Base-by-base conservation (phyloP, 2,113 vertebrate genomes). In the Electrona antarctica region DNA sequence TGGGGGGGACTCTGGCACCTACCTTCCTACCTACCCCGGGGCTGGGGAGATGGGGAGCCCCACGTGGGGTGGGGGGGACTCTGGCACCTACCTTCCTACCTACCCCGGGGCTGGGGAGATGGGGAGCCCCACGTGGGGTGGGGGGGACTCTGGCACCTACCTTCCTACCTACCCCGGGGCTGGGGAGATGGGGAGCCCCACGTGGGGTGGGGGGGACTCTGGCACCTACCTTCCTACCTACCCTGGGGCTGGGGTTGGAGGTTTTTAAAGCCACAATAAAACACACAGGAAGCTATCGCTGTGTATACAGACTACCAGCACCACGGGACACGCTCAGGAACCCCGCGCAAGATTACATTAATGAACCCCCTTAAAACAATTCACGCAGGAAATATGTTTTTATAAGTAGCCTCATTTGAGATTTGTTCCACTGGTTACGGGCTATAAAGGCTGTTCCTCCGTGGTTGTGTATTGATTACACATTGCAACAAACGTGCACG, bases 321-420 rank as follows among this genome's bases (percentile, higher is more conserved):
- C 81, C 77, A 71, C 69, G 76, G 74, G 79, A 85, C 69, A 60
- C 77, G 50, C 64, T 71, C 58, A 1, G 1, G 3, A 41, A 1
- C 13, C 12, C 60, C 74, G 57, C 71, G 74, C 68, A 78, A 29
- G 72, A 73, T 61, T 57, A 21, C 67, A 83, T 80, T 89, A 89
- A 87, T 82, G 79, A 64, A 73, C 69, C 63, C 21, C 74, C 84
- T 80, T 76, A 65, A 87, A 80, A 80, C 69, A 78, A 66, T 80
- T 76, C 83, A 74, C 1, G 61, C 77, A 85, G 81, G 78, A 88
- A 88, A 87, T 86, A 56, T 76, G 69, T 82, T 77, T 87, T 77
- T 62, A 73, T 89, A 62, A 81, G 61, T 21, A 6, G 57, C 64
- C 55, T 71, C 8, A 11, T 82, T 90, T 81, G 61, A 47, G 47